phyloP scores from a whole-genome alignment of 2,797 vertebrate species.

The Alauda arvensis region DNA sequence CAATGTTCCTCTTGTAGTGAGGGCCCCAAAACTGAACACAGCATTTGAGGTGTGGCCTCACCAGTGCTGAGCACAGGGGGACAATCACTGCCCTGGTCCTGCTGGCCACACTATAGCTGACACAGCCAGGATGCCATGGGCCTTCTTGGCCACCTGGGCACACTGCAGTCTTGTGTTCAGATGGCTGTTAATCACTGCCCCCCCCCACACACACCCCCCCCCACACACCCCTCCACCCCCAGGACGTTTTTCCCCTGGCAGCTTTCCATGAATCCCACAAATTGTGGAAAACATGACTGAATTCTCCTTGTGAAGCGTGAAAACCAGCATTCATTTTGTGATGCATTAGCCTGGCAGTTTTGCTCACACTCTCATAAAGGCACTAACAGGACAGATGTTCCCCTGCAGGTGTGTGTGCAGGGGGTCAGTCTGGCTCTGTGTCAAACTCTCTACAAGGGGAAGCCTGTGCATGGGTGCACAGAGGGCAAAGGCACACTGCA shows the following conservation, averaged over 20 bases:
- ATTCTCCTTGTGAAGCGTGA: neutral
- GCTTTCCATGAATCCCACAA: neutral
- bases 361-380: neutral
- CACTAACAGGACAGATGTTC: neutral
- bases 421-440: neutral
- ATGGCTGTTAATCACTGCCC: neutral
- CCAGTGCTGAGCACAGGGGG: neutral
- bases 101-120: neutral
- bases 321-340: neutral
- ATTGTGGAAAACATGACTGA: neutral
- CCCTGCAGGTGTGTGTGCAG: neutral
- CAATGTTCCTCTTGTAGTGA: neutral
- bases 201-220: no score
- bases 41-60: accelerated
- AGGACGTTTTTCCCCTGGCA: neutral
- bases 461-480: neutral
- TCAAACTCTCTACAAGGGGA: neutral
- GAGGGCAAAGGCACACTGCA: neutral
- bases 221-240: no score
- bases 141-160: neutral
- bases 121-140: neutral
- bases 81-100: neutral
- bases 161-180: neutral
- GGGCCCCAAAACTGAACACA: neutral
- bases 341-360: neutral